Percentiles rank a stretch among this genome's conserved stretches.
These are phyloP conservation scores for Chloropsis hardwickii DNA, from an alignment of 2,113 vertebrate species.

Conservation along the genomic window DNA sequence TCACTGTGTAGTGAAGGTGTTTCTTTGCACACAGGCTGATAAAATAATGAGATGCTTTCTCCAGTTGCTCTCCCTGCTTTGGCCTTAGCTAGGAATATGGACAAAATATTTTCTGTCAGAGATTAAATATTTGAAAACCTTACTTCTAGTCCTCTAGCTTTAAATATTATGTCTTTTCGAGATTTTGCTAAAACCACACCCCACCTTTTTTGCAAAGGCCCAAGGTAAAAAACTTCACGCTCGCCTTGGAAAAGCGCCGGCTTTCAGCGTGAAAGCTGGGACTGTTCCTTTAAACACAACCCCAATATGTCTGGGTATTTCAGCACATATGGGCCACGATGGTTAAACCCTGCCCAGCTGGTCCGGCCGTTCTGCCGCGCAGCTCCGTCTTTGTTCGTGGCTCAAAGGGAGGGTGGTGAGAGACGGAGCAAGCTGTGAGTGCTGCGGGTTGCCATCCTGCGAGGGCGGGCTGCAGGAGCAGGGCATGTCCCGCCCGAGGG, in stretches of 20 bases:
- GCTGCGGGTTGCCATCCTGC: conserved; percentile 42
- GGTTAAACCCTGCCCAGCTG: conserved; percentile 54
- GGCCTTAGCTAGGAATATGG: not conserved
- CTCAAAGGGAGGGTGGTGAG: conserved; percentile 58
- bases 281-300: conserved; percentile 44
- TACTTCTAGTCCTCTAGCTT: not conserved
- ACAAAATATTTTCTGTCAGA: not conserved
- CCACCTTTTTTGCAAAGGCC: not conserved
- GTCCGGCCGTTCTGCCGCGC: conserved; percentile 43
- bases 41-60: not conserved
- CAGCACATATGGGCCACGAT: conserved; percentile 61
- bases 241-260: not conserved
- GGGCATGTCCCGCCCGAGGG: not conserved
- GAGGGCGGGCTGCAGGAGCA: not conserved
- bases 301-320: conserved; percentile 68
- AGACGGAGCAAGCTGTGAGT: conserved; percentile 58
- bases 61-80: not conserved
- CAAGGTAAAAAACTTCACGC: not conserved
- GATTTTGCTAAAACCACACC: not conserved
- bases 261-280: not conserved
- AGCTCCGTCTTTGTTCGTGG: conserved; percentile 52
- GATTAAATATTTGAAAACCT: not conserved
- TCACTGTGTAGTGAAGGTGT: not conserved
- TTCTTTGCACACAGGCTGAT: not conserved
- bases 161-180: not conserved